Evolutionary conservation across 2,888 invertebrate species (phyloP).

Genomic region (Sylvicola fuscatus): DNA sequence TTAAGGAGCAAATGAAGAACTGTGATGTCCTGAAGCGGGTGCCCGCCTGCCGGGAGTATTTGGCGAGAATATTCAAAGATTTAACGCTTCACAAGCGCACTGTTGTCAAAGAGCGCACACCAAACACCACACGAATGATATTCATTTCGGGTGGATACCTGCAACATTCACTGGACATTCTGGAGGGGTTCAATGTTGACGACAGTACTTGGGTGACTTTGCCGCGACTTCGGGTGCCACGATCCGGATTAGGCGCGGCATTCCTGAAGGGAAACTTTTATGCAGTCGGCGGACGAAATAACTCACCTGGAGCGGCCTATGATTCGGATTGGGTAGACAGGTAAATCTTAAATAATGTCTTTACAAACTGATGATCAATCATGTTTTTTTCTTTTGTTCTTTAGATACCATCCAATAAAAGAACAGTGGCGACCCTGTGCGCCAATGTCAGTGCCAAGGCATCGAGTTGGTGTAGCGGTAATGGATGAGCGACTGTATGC

Average conservation of each 20-base stretch:
- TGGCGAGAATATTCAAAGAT: constrained; percentile 78
- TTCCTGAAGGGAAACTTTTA: constrained; percentile 77
- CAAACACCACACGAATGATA: constrained; percentile 74
- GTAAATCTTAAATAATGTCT: constrained; percentile 4
- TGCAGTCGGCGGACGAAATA: constrained; percentile 83
- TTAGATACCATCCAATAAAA: constrained; percentile 58
- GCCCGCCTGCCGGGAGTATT: constrained; percentile 74
- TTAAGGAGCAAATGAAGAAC: constrained; percentile 78
- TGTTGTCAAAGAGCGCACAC: constrained; percentile 65
- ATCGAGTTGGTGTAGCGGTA: constrained; percentile 81
- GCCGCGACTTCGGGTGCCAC: constrained; percentile 64
- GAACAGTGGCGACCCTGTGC: constrained; percentile 75
- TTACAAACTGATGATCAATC: neutral
- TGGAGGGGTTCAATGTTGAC: constrained; percentile 77
- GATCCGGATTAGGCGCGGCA: constrained; percentile 73
- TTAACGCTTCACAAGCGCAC: constrained; percentile 73
- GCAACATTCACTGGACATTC: constrained; percentile 62
- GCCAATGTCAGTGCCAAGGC: constrained; percentile 73
- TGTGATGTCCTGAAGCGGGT: constrained; percentile 73
- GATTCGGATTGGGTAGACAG: constrained; percentile 72
- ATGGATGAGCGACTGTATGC: constrained; percentile 84
- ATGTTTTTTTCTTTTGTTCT: neutral
- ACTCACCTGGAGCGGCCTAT: constrained; percentile 69
- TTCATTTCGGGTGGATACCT: constrained; percentile 84
- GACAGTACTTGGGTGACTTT: constrained; percentile 68